These are phyloP conservation scores for Spinibarbus caldwelli DNA, from an alignment of 2,797 vertebrate species.

Conservation along the genomic window DNA sequence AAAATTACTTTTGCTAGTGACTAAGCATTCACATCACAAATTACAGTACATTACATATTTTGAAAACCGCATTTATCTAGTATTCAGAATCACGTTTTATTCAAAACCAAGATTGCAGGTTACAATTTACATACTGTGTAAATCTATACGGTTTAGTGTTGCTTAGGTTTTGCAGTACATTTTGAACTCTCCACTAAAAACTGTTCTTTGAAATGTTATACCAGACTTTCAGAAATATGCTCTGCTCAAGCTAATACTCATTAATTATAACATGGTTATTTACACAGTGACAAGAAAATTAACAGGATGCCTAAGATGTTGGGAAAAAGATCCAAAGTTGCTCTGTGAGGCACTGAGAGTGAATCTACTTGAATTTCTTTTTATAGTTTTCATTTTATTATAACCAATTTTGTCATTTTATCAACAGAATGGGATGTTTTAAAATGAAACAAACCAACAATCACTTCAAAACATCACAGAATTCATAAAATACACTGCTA, in stretches of 20 bases:
- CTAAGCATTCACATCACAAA: neutral
- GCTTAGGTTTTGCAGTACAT: neutral
- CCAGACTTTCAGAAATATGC: neutral
- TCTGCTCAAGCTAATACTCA: neutral
- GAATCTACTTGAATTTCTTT: neutral
- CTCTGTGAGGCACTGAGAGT: neutral
- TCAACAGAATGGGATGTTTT: neutral
- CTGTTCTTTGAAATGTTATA: neutral
- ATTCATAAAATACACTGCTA: no score
- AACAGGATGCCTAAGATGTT: neutral
- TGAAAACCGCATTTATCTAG: neutral
- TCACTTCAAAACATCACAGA: neutral
- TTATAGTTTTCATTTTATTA: neutral
- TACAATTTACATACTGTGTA: neutral
- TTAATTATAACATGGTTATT: neutral
- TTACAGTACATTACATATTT: neutral
- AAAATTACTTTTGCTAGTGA: neutral
- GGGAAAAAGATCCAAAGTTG: neutral
- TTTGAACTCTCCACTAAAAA: neutral
- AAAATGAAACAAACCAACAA: neutral
- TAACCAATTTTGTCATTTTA: neutral
- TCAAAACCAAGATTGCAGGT: neutral
- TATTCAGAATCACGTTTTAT: neutral
- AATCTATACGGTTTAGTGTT: neutral
- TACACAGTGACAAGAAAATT: slow-evolving; percentile 12